phyloP scores from a whole-genome alignment of 2,797 vertebrate species.

The Melopsittacus undulatus region DNA sequence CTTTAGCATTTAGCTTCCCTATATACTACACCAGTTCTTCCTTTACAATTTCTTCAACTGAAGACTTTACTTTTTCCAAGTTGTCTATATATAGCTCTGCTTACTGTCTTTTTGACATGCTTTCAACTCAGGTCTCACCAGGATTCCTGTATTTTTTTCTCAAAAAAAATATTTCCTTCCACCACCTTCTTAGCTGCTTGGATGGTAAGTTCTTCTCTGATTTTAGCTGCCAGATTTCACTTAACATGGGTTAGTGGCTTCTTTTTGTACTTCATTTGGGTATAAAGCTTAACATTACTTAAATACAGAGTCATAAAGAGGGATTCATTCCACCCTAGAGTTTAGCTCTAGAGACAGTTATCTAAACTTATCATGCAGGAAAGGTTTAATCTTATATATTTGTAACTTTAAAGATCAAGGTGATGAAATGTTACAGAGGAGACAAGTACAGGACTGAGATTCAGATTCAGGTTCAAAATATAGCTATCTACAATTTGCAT shows the following conservation, averaged over 20 bases:
- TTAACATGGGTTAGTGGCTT: not conserved
- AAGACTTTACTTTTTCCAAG: not conserved
- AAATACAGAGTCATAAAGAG: not conserved
- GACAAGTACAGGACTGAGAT: not conserved
- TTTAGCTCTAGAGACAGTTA: not conserved
- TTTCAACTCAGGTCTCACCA: not conserved
- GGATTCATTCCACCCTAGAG: not conserved
- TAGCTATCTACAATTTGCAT: not conserved
- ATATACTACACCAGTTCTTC: not conserved
- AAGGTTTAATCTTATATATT: not conserved
- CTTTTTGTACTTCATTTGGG: not conserved
- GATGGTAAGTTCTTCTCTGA: not conserved
- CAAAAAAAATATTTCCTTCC: not conserved
- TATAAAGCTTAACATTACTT: not conserved
- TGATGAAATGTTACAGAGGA: not conserved
- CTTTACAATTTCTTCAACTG: not conserved
- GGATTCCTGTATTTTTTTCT: not conserved
- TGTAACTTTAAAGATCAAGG: not conserved
- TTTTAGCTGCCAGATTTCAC: not conserved
- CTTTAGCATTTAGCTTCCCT: not conserved
- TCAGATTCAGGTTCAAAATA: not conserved
- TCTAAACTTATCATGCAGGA: not conserved
- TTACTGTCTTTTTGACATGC: not conserved
- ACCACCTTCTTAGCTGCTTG: not conserved
- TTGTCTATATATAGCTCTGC: not conserved